phyloP scores from a whole-genome alignment of 2,797 vertebrate species.

The Takifugu ocellatus region DNA sequence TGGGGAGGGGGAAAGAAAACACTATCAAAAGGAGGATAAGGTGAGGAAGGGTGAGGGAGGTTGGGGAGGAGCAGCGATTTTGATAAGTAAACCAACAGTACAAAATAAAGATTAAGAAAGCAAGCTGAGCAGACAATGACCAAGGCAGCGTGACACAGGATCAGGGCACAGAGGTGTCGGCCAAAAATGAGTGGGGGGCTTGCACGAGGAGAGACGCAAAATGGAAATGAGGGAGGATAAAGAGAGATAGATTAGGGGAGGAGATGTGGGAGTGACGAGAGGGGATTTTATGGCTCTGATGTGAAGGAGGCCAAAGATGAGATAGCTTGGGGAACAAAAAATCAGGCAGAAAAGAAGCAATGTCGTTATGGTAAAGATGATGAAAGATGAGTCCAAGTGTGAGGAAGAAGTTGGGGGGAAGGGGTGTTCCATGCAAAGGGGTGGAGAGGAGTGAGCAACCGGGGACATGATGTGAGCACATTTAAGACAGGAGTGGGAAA shows the following conservation, averaged over 20 bases:
- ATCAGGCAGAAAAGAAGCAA: slow-evolving; percentile 19
- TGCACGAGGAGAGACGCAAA: slow-evolving; percentile 13
- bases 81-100: slow-evolving; percentile 53
- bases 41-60: slow-evolving; percentile 9
- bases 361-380: slow-evolving; percentile 43
- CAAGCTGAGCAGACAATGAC: slow-evolving; percentile 35
- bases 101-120: slow-evolving; percentile 52
- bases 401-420: slow-evolving; percentile 11
- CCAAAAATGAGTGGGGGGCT: slow-evolving; percentile 13
- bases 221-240: slow-evolving; percentile 28
- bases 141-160: slow-evolving; percentile 25
- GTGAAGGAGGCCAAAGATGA: slow-evolving; percentile 32
- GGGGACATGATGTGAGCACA: slow-evolving; percentile 23
- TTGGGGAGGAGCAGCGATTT: slow-evolving; percentile 11
- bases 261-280: slow-evolving; percentile 33
- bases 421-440: not conserved
- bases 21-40: slow-evolving; percentile 37
- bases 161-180: slow-evolving; percentile 8
- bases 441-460: slow-evolving; percentile 13
- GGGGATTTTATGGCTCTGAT: slow-evolving; percentile 36
- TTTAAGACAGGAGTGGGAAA: slow-evolving; percentile 14
- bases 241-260: slow-evolving; percentile 44
- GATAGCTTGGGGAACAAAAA: slow-evolving; percentile 17
- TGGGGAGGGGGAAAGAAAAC: slow-evolving; percentile 40
- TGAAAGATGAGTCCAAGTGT: slow-evolving; percentile 41